Base-by-base conservation (phyloP, 1,140 invertebrate genomes). In the Manduca sexta region DNA sequence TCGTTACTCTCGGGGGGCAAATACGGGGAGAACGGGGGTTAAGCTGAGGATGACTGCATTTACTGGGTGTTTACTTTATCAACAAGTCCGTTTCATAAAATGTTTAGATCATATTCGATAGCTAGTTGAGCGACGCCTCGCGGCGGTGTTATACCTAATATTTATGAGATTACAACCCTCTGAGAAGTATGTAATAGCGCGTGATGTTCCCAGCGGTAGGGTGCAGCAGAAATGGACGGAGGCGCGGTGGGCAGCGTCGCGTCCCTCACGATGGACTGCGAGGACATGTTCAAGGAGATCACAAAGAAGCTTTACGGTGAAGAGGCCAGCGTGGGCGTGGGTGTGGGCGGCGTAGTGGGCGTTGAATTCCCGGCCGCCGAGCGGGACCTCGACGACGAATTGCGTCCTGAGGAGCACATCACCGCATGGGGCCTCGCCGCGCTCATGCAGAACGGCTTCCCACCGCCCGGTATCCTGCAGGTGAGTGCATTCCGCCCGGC, bases 231-330 rank as follows among this genome's bases (percentile, higher is more conserved):
- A 15, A 81, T 78, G 76, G 76, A 75, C 59, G 62, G 61, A 46
- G 66, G 71, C 56, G 69, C 59, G 45, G 70, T 72, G 55, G 64
- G 57, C 56, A 65, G 69, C 66, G 78, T 77, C 26, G 66, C 71
- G 31, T 73, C 77, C 16, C 79, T 87, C 56, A 77, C 80, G 47
- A 76, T 87, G 77, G 85, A 87, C 71, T 87, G 85, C 74, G 85
- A 87, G 71, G 85, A 87, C 63, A 87, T 87, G 85, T 87, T 94
- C 75, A 95, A 95, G 82, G 94, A 96, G 88, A 95, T 96, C 63
- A 95, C 94, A 35, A 91, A 94, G 65, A 96, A 96, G 87, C 87
- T 95, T 39, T 96, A 96, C 77, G 94, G 94, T 43, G 94, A 95
- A 73, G 94, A 95, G 84, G 90, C 90, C 51, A 85, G 61, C 42